Conservation (phyloP, 92 coral and sea anemone species). For the Zoanthus gigantus region DNA sequence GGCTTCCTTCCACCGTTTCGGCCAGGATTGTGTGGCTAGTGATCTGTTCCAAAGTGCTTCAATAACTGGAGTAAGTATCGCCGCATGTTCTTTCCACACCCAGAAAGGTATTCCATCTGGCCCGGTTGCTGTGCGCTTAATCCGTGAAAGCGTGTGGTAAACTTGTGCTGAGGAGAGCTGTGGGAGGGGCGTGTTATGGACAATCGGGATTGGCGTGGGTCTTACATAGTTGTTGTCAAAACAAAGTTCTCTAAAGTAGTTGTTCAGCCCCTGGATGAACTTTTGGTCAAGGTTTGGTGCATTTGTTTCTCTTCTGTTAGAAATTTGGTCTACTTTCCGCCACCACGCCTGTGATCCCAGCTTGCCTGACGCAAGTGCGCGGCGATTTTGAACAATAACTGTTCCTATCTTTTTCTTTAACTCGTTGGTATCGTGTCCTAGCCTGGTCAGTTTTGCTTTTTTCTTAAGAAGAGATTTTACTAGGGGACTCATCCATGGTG, state of each 20-base stretch:
- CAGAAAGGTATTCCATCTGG: slow-evolving; percentile 71
- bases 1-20: not conserved
- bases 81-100: slow-evolving; percentile 64
- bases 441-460: slow-evolving; percentile 35
- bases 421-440: slow-evolving; percentile 1
- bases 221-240: slow-evolving; percentile 38
- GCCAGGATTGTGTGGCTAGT: slow-evolving; percentile 48
- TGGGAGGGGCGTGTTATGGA: slow-evolving; percentile 40
- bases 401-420: slow-evolving; percentile 38
- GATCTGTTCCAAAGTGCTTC: slow-evolving; percentile 47
- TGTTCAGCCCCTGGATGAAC: slow-evolving; percentile 18
- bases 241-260: slow-evolving; percentile 55
- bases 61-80: slow-evolving; percentile 44
- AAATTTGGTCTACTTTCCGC: slow-evolving; percentile 48
- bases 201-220: slow-evolving; percentile 48
- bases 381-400: not conserved
- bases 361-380: not conserved
- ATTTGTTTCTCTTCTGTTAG: slow-evolving; percentile 28
- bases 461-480: slow-evolving; percentile 19
- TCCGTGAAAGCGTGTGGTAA: slow-evolving; percentile 58
- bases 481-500: slow-evolving; percentile 37
- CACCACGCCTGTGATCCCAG: slow-evolving; percentile 51
- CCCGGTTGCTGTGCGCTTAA: slow-evolving; percentile 62
- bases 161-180: slow-evolving; percentile 53
- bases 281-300: not conserved